Evolutionary conservation across 2,113 vertebrate genomes (phyloP).

Genomic region (Anguilla japonica): DNA sequence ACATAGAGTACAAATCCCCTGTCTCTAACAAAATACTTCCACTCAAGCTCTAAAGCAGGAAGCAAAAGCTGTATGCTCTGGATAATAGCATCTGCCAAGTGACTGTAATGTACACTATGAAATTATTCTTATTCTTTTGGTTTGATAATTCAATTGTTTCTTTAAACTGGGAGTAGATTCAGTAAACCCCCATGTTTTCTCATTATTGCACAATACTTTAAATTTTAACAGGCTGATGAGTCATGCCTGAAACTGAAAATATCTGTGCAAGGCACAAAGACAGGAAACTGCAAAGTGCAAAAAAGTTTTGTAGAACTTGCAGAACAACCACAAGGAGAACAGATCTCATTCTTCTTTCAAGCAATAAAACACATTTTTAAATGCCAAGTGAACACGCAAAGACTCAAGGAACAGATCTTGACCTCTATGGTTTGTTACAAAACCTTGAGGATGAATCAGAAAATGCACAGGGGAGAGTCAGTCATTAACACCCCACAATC

Average conservation of each 20-base stretch:
- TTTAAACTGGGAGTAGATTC: slow-evolving; percentile 2
- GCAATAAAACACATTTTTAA: slow-evolving; percentile 17
- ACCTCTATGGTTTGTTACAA: too few relatives aligned
- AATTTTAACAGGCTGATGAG: slow-evolving; percentile 24
- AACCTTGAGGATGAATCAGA: too few relatives aligned
- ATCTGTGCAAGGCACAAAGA: slow-evolving; percentile 10
- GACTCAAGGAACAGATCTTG: too few relatives aligned
- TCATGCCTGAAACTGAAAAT: slow-evolving; percentile 16
- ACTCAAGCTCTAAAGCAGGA: neutral
- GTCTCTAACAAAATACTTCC: neutral
- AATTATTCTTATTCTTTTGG: neutral
- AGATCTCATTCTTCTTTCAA: slow-evolving; percentile 46
- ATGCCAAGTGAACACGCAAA: too few relatives aligned
- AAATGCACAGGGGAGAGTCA: too few relatives aligned
- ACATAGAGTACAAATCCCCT: neutral
- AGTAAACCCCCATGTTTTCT: slow-evolving; percentile 7
- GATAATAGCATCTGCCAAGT: too few relatives aligned
- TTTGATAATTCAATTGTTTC: neutral
- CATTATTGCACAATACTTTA: slow-evolving; percentile 11
- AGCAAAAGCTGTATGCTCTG: neutral
- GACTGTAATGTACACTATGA: neutral
- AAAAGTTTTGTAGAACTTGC: slow-evolving; percentile 55
- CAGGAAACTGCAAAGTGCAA: slow-evolving; percentile 23
- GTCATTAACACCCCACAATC: too few relatives aligned
- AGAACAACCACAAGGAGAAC: slow-evolving; percentile 58